A percentile compares a stretch with the other conserved stretches of the same genome.
These are phyloP conservation scores for Hippocampus barbouri DNA, from an alignment of 2,113 vertebrate genomes.

Conservation along the genomic window DNA sequence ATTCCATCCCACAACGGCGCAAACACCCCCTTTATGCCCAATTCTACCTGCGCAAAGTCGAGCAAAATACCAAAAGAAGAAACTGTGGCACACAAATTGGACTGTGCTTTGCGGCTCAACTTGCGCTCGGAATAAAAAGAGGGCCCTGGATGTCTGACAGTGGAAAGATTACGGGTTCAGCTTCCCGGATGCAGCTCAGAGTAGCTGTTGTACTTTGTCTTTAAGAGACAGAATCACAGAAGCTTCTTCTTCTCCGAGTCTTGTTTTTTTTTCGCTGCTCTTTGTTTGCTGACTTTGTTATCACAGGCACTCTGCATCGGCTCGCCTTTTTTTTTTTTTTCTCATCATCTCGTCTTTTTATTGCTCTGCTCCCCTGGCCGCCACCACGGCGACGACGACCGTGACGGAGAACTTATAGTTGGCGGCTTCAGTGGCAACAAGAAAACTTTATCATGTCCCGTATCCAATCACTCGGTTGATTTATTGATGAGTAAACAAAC, in stretches of 20 bases:
- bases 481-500: neutral
- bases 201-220: neutral
- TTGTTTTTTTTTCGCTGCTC: neutral
- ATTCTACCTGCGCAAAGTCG: no score
- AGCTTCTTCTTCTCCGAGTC: neutral
- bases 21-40: no score
- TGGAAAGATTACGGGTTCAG: neutral
- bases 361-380: constrained; percentile 6
- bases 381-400: neutral
- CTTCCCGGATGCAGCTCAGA: neutral
- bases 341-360: constrained; percentile 2
- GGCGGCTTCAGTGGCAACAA: neutral
- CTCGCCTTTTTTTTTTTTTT: neutral
- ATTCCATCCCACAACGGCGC: no score
- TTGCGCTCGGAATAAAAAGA: no score
- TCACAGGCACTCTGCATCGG: neutral
- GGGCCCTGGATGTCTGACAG: neutral
- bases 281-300: constrained; percentile 9
- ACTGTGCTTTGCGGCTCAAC: no score
- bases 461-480: neutral
- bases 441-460: neutral
- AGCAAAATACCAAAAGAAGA: no score
- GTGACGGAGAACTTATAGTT: neutral
- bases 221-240: neutral
- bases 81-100: no score